A percentile compares a stretch with the other conserved stretches of the same genome.
Conservation (phyloP, 2,888 invertebrate genomes). For the Sminthurinus aureus region DNA sequence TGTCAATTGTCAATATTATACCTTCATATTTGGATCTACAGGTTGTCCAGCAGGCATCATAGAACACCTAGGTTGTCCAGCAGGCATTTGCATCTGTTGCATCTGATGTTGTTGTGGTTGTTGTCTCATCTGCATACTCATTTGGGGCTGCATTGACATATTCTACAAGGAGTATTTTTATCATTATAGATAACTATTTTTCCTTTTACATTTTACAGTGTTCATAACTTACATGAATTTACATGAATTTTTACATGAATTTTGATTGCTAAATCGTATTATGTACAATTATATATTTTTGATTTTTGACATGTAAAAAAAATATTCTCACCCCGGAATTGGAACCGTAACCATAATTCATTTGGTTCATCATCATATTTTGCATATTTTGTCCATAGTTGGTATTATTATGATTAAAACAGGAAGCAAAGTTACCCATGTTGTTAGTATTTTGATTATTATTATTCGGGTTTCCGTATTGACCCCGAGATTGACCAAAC, state of each 20-base stretch:
- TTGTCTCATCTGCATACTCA: conserved; percentile 1
- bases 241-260: neutral
- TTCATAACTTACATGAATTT: neutral
- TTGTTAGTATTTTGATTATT: neutral
- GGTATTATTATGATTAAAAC: neutral
- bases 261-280: no score
- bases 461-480: neutral
- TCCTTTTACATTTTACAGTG: neutral
- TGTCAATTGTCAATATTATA: no score
- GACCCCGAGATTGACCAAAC: neutral
- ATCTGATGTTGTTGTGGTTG: neutral
- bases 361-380: neutral
- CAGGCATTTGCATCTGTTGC: conserved; percentile 18
- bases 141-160: no score
- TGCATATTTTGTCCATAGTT: neutral
- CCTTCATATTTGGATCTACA: neutral
- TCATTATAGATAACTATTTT: no score
- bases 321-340: neutral
- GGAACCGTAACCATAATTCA: conserved; percentile 2
- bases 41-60: conserved; percentile 25
- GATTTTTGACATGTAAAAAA: no score
- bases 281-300: no score
- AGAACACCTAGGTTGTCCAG: neutral
- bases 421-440: neutral
- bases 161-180: no score